These are phyloP conservation scores for Paracanthobrama guichenoti DNA, from an alignment of 2,113 vertebrate species.

Conservation along the genomic window DNA sequence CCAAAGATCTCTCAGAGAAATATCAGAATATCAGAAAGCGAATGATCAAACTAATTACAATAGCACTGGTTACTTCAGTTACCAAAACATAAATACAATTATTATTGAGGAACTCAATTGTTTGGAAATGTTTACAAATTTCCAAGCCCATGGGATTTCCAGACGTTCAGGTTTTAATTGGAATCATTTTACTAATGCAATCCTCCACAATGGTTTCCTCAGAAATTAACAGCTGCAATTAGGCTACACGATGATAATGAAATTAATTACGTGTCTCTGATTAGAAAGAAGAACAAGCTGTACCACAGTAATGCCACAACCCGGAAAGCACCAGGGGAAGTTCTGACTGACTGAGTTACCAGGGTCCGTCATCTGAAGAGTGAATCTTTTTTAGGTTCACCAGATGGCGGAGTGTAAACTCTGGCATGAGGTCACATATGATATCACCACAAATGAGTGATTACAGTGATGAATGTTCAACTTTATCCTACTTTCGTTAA, in stretches of 20 bases:
- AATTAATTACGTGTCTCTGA: neutral
- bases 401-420: slow-evolving; percentile 1
- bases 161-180: neutral
- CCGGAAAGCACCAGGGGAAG: neutral
- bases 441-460: neutral
- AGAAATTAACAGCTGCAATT: neutral
- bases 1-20: neutral
- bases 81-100: neutral
- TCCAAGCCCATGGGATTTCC: neutral
- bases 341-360: neutral
- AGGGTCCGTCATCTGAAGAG: neutral
- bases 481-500: neutral
- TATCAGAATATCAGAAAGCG: too few relatives aligned
- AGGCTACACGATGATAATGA: neutral
- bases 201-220: neutral
- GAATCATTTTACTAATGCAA: neutral
- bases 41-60: slow-evolving; percentile 4
- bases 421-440: neutral
- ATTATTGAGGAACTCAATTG: neutral
- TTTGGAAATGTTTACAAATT: neutral
- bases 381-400: neutral
- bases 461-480: slow-evolving; percentile 13
- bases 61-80: neutral
- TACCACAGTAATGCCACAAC: neutral
- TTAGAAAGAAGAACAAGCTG: neutral